Evolutionary conservation across 2,113 vertebrate genomes (phyloP).

Genomic region (Prochilodus magdalenae): DNA sequence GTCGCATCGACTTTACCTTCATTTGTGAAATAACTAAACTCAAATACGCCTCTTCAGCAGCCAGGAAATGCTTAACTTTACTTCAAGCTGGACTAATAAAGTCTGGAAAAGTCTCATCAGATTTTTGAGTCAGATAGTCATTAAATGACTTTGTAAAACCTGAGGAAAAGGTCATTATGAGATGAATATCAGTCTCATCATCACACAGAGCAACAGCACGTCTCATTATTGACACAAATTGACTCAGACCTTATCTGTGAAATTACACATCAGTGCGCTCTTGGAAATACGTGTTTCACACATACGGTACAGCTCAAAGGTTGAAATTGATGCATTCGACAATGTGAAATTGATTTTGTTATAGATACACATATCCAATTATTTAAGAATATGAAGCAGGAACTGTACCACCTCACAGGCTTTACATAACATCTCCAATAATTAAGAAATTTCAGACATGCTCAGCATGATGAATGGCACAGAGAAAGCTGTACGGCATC

Average conservation of each 20-base stretch:
- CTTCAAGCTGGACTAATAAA: conserved; percentile 41
- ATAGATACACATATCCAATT: neutral
- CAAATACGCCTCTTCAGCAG: conserved; percentile 12
- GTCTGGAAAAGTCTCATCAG: conserved; percentile 41
- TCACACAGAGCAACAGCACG: conserved; percentile 27
- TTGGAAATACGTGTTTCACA: neutral
- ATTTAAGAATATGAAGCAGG: neutral
- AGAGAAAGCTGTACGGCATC: neutral
- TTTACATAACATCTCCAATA: neutral
- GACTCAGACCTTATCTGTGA: conserved; percentile 27
- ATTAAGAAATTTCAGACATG: neutral
- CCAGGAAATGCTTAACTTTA: conserved; percentile 28
- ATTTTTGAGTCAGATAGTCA: conserved; percentile 29
- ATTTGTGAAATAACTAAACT: conserved; percentile 34
- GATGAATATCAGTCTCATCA: conserved; percentile 34
- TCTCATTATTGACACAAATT: conserved; percentile 41
- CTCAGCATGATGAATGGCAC: neutral
- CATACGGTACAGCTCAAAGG: neutral
- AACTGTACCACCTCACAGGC: neutral
- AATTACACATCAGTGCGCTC: conserved; percentile 22
- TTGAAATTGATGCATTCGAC: neutral
- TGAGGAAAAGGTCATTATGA: conserved; percentile 31
- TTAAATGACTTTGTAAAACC: conserved; percentile 51
- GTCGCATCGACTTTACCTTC: conserved; percentile 4
- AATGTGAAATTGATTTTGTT: neutral